These are phyloP conservation scores for Lobophora halterata DNA, from an alignment of 2,888 invertebrate species.

Conservation along the genomic window DNA sequence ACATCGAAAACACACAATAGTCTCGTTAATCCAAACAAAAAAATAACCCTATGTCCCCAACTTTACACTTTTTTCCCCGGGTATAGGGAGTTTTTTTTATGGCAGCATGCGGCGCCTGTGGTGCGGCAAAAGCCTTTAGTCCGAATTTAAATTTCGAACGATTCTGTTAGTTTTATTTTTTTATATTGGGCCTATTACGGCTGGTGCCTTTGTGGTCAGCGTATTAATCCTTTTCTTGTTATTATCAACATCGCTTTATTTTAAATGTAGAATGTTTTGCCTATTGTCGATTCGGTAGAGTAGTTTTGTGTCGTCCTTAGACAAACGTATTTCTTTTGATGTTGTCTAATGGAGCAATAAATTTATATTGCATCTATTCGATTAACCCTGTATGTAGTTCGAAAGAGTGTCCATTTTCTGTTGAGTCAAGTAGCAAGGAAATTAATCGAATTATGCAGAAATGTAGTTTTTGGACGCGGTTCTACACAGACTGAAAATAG, in stretches of 20 bases:
- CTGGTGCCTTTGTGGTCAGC: slow-evolving; percentile 31
- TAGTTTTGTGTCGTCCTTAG: slow-evolving; percentile 41
- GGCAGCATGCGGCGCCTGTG: slow-evolving; percentile 68
- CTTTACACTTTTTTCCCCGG: slow-evolving; percentile 71
- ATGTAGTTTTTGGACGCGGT: no score
- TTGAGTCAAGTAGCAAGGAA: no score
- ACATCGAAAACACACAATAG: slow-evolving; percentile 72
- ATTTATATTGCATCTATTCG: no score
- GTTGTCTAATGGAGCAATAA: slow-evolving; percentile 44
- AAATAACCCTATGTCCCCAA: slow-evolving; percentile 73
- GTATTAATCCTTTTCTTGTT: slow-evolving; percentile 66
- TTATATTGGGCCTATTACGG: slow-evolving; percentile 32
- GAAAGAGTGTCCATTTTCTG: no score
- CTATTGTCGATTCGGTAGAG: slow-evolving; percentile 43
- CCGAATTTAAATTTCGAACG: slow-evolving; percentile 56
- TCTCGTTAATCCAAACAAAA: slow-evolving; percentile 71
- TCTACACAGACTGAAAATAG: no score
- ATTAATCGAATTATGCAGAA: no score
- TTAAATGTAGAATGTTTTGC: slow-evolving; percentile 46
- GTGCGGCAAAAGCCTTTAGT: slow-evolving; percentile 68
- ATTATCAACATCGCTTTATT: slow-evolving; percentile 69
- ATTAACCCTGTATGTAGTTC: no score
- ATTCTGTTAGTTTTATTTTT: slow-evolving; percentile 37
- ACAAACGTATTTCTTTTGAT: no score
- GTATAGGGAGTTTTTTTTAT: slow-evolving; percentile 54